Conservation (phyloP, 1,140 invertebrate genomes). For the Leptopilina boulardi region DNA sequence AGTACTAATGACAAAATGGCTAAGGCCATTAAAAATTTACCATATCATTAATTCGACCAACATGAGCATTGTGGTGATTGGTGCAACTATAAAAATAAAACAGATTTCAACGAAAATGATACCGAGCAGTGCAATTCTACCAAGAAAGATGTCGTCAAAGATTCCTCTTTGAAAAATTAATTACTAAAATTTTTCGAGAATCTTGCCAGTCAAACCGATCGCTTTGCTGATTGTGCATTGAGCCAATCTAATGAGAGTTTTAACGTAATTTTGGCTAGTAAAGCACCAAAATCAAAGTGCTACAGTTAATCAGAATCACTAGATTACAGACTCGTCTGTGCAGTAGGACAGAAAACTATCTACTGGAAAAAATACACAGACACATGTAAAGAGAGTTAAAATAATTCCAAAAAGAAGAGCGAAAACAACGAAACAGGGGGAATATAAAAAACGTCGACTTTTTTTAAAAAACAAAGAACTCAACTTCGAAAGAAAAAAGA, state of each 20-base stretch:
- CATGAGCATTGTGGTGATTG: conserved; percentile 36
- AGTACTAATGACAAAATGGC: not conserved
- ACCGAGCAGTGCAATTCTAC: conserved; percentile 12
- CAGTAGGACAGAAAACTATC: conserved; percentile 40
- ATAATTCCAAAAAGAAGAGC: not conserved
- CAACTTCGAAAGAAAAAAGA: conserved; percentile 35
- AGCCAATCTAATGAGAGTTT: conserved; percentile 51
- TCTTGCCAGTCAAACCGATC: conserved; percentile 25
- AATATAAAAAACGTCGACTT: conserved; percentile 32
- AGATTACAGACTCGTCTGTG: conserved; percentile 14
- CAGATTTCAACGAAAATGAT: conserved; percentile 29
- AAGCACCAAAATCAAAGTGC: conserved; percentile 34
- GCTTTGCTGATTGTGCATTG: conserved; percentile 36
- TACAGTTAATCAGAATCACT: conserved; percentile 34
- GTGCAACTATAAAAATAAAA: conserved; percentile 38
- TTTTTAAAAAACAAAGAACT: conserved; percentile 37
- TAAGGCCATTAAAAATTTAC: conserved; percentile 35
- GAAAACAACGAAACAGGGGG: not conserved
- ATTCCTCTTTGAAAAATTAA: no score
- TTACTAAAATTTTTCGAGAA: conserved; percentile 33
- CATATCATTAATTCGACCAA: conserved; percentile 34
- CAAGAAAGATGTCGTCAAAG: conserved; percentile 31
- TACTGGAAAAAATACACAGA: not conserved
- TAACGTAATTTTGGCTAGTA: conserved; percentile 41
- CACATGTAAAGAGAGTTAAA: not conserved